Percentiles rank a stretch among this genome's conserved stretches.
Evolutionary conservation across 53 echinoderm and acorn worm species (phyloP).

Genomic region (Stichopus horrens): DNA sequence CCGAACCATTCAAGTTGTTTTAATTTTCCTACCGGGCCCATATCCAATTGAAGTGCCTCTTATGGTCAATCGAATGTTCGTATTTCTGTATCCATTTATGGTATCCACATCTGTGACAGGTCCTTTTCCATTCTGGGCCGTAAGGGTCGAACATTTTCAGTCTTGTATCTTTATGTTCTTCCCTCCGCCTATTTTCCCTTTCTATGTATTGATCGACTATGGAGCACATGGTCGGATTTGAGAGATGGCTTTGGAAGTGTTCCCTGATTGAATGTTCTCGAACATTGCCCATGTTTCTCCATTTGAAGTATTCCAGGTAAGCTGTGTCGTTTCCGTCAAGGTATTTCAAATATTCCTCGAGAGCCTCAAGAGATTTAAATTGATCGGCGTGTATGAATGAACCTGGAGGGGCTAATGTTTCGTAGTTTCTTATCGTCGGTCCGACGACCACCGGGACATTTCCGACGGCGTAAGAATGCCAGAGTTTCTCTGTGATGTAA

Average conservation of each 20-base stretch:
- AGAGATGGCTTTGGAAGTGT: slow-evolving; percentile 29
- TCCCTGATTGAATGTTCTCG: slow-evolving; percentile 16
- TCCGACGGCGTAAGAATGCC: slow-evolving; percentile 16
- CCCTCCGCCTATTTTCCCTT: not conserved
- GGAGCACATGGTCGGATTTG: not conserved
- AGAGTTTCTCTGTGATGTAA: slow-evolving; percentile 33
- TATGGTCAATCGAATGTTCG: not conserved
- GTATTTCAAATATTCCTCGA: slow-evolving; percentile 4
- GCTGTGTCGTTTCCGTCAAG: slow-evolving; percentile 34
- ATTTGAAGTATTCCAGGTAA: slow-evolving; percentile 37
- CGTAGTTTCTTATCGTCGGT: slow-evolving; percentile 8
- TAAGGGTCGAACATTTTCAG: slow-evolving; percentile 40
- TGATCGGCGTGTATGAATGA: slow-evolving; percentile 35
- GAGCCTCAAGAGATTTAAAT: not conserved
- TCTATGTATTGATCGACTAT: slow-evolving; percentile 11
- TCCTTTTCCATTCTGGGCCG: slow-evolving; percentile 21
- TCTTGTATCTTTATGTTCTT: not conserved
- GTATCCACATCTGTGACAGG: slow-evolving; percentile 11
- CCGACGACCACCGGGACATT: slow-evolving; percentile 25
- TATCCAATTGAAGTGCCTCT: not conserved
- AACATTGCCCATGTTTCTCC: not conserved
- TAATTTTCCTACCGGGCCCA: not conserved
- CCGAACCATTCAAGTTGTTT: not conserved
- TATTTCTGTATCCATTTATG: slow-evolving; percentile 16
- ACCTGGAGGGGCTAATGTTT: slow-evolving; percentile 23